Percentiles rank a stretch among this genome's conserved stretches.
phyloP scores from a whole-genome alignment of 2,113 vertebrate genomes.

The Herpetotheres cachinnans region DNA sequence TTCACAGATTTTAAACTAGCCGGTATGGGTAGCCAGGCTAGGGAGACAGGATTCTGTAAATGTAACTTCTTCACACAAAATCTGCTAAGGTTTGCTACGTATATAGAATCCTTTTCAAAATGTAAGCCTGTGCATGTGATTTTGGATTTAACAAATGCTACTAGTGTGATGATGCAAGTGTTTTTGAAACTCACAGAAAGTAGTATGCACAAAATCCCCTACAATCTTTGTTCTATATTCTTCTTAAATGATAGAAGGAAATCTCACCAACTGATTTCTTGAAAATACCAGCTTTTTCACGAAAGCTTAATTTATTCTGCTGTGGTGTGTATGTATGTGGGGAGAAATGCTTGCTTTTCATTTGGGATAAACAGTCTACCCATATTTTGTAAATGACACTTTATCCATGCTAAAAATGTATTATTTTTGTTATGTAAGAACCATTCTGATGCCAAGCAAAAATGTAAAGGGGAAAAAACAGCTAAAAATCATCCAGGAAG shows the following conservation, averaged over 20 bases:
- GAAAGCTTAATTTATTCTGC: not conserved
- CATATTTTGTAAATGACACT: not conserved
- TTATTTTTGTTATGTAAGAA: not conserved
- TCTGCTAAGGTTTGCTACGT: not conserved
- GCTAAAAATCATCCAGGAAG: not conserved
- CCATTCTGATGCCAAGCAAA: not conserved
- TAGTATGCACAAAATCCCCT: not conserved
- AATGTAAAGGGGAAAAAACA: not conserved
- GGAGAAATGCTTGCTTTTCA: not conserved
- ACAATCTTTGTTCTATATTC: not conserved
- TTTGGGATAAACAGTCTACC: not conserved
- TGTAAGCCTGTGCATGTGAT: not conserved
- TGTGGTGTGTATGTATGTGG: not conserved
- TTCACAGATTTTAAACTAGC: not conserved
- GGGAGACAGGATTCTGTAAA: not conserved
- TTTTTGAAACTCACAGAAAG: not conserved
- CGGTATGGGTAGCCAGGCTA: not conserved
- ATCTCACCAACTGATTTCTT: not conserved
- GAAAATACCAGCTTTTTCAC: not conserved
- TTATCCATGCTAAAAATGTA: not conserved
- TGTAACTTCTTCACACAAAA: not conserved
- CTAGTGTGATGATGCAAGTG: not conserved
- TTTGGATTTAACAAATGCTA: not conserved
- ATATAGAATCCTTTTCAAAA: not conserved
- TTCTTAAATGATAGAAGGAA: not conserved